Evolutionary conservation across 2,797 vertebrate genomes (phyloP), one percentile per base, ranked within the genome.

Genomic region (Dallia pectoralis): DNA sequence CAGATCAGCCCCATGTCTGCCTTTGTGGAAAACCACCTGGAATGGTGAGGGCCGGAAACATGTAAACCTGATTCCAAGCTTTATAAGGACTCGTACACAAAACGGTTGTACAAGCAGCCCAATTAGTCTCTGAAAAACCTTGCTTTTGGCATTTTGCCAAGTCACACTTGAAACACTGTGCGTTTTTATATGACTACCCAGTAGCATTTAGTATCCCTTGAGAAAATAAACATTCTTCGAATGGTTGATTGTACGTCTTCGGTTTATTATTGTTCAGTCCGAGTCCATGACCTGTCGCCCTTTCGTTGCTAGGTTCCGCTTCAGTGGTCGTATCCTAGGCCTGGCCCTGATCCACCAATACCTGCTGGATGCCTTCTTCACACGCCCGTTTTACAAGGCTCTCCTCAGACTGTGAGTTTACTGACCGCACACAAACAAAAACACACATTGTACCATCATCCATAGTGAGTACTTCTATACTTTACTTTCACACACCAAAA

Each of bases 1-100:
- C 97, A 99, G 87, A 98, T 99, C 88, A 98, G 96, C 87, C 97
- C 97, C 70, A 97, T 99, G 97, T 99, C 97, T 19, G 96, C 97
- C 0, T 98, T 98, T 74, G 96, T 99, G 30, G 97, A 99, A 92
- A 98, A 98, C 80, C 96, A 98, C 88, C 92, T 98, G 73, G 97
- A 99, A 92, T 99, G 97, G 97, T 97, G 88, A 92, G 93, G 40
- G 12, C 40, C 40, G 12, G 40, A 44, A 44, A 44, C 1, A 2
- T 44, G 33, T 36, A 44, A 44, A 44, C 40, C 40, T 44, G 40
- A 44, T 44, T 44, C 40, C 40, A 44, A 44, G 6, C 40, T 1
- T 44, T 44, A 8, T 44, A 44, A 44, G 40, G 40, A 44, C 8
- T 44, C 1, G 1, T 44, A 44, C 40, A 44, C 7, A 7, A 53